phyloP scores from a whole-genome alignment of 23 tunicate genomes.

The Diplosoma virens region DNA sequence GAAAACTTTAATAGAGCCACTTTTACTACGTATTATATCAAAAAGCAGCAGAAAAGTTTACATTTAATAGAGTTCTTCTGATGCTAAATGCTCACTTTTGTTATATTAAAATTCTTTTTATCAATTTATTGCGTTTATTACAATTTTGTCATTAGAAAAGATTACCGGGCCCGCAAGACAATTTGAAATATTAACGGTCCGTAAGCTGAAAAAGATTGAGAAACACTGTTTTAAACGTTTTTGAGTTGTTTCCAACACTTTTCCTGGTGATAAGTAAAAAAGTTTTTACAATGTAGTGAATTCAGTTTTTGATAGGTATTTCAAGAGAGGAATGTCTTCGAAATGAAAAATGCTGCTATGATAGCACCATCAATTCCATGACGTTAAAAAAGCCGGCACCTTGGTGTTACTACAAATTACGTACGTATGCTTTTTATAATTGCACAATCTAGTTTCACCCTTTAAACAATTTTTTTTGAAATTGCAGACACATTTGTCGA shows the following conservation, averaged over 20 bases:
- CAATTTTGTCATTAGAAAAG: no score
- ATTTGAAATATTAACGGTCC: neutral
- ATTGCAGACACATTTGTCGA: constrained; percentile 1
- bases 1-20: no score
- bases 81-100: no score
- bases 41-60: no score
- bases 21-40: no score
- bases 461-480: neutral
- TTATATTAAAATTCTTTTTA: no score
- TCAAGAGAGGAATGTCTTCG: constrained; percentile 49
- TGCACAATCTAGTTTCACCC: neutral
- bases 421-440: constrained; percentile 16
- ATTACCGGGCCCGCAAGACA: no score
- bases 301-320: constrained; percentile 42
- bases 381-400: constrained; percentile 29
- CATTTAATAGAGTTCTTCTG: no score
- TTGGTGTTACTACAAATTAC: constrained; percentile 81
- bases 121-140: no score
- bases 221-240: neutral
- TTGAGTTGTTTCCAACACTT: neutral
- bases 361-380: constrained; percentile 39
- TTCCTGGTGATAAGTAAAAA: neutral
- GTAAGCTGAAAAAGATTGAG: no score
- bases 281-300: neutral
- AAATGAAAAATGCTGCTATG: constrained; percentile 80